phyloP scores from a whole-genome alignment of 2,888 invertebrate species.

The Parthenolecanium corni region DNA sequence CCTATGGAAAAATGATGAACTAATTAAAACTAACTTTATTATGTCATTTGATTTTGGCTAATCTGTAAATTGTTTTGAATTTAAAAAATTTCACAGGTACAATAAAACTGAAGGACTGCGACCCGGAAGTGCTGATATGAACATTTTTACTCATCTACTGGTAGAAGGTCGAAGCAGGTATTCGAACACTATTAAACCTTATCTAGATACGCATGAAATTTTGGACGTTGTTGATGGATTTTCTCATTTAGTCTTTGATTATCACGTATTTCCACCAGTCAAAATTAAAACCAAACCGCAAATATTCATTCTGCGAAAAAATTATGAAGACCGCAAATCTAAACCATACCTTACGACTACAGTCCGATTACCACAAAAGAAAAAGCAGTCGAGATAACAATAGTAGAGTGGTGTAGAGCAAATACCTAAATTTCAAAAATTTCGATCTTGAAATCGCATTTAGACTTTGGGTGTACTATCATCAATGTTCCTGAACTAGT shows the following conservation, averaged over 20 bases:
- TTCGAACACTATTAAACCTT: slow-evolving; percentile 57
- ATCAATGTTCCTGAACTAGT: too few relatives aligned
- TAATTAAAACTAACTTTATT: too few relatives aligned
- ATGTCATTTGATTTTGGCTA: too few relatives aligned
- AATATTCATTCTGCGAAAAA: slow-evolving; percentile 63
- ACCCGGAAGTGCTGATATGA: slow-evolving; percentile 52
- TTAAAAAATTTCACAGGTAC: slow-evolving; percentile 51
- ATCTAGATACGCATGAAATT: slow-evolving; percentile 59
- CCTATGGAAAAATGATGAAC: too few relatives aligned
- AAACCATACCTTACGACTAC: not conserved
- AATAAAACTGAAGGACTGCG: slow-evolving; percentile 67
- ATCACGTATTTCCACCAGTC: slow-evolving; percentile 64
- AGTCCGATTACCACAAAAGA: not conserved
- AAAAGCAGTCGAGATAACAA: not conserved
- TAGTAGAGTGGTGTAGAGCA: too few relatives aligned
- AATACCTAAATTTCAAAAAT: too few relatives aligned
- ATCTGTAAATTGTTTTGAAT: too few relatives aligned
- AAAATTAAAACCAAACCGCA: slow-evolving; percentile 73
- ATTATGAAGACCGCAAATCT: not conserved
- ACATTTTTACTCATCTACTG: slow-evolving; percentile 63
- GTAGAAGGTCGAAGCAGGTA: slow-evolving; percentile 73
- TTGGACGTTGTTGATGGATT: slow-evolving; percentile 71
- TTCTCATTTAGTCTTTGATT: slow-evolving; percentile 67
- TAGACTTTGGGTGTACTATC: too few relatives aligned
- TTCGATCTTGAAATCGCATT: too few relatives aligned